Conservation (phyloP, 2,113 vertebrate species). For the Campylorhamphus procurvoides region DNA sequence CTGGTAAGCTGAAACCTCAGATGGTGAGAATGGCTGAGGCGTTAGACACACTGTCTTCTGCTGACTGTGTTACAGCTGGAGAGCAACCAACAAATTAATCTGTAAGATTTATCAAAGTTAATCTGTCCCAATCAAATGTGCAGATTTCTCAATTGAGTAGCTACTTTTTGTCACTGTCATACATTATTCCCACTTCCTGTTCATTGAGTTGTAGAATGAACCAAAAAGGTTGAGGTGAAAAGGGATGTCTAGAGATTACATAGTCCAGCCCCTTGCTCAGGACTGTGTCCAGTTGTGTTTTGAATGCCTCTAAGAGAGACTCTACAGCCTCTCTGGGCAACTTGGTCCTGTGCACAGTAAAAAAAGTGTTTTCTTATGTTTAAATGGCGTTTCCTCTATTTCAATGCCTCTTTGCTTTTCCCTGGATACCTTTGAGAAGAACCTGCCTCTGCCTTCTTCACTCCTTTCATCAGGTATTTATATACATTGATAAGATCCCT, state of each 20-base stretch:
- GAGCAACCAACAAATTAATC: neutral
- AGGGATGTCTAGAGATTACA: neutral
- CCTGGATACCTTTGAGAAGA: neutral
- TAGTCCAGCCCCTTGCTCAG: neutral
- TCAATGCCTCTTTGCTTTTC: neutral
- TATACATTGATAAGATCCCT: neutral
- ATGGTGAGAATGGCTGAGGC: neutral
- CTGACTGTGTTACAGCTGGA: neutral
- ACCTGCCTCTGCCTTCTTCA: neutral
- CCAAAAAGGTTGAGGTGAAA: neutral
- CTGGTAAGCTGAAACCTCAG: neutral
- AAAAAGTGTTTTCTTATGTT: neutral
- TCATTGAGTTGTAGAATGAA: neutral
- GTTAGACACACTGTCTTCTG: neutral
- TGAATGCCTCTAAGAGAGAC: neutral
- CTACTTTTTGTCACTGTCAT: neutral
- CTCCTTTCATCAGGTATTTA: constrained; percentile 6
- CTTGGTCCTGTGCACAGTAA: neutral
- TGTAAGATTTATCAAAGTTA: neutral
- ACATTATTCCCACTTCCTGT: neutral
- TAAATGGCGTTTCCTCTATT: neutral
- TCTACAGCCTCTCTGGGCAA: neutral
- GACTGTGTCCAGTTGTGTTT: neutral
- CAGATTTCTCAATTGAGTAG: neutral
- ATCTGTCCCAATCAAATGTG: neutral